These are phyloP conservation scores for Tortrix viridana DNA, from an alignment of 2,888 invertebrate species.

Conservation along the genomic window DNA sequence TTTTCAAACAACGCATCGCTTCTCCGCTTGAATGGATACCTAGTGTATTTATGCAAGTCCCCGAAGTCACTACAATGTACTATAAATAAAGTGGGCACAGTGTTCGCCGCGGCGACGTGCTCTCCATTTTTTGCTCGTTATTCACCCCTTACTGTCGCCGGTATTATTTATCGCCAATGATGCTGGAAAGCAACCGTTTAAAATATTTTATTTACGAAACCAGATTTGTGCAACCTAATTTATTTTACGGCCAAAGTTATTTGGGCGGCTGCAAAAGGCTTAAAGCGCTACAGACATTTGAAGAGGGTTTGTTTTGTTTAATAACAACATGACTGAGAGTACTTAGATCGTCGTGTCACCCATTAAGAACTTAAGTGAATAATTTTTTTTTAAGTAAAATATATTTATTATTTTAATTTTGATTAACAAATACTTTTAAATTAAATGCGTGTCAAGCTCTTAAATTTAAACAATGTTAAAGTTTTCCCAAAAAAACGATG, in stretches of 20 bases:
- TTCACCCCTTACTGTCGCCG: conserved; percentile 31
- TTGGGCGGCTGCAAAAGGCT: neutral
- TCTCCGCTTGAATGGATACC: too few species aligned
- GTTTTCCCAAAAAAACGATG: too few species aligned
- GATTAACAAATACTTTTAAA: too few species aligned
- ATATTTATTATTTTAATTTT: too few species aligned
- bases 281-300: neutral
- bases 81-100: conserved; percentile 32
- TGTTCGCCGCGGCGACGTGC: conserved; percentile 22
- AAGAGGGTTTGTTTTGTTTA: neutral
- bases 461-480: too few species aligned
- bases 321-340: too few species aligned
- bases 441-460: too few species aligned
- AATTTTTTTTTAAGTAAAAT: too few species aligned
- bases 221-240: conserved; percentile 24
- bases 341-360: too few species aligned
- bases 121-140: conserved; percentile 37
- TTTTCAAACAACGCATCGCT: too few species aligned
- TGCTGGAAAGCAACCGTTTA: conserved; percentile 29
- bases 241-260: conserved; percentile 15
- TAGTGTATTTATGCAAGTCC: conserved; percentile 4
- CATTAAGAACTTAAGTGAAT: too few species aligned
- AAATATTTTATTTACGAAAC: conserved; percentile 32
- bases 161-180: conserved; percentile 36
- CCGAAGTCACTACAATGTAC: conserved; percentile 19